Evolutionary conservation across 2,888 invertebrate genomes (phyloP).

Genomic region (Meloe dianella): DNA sequence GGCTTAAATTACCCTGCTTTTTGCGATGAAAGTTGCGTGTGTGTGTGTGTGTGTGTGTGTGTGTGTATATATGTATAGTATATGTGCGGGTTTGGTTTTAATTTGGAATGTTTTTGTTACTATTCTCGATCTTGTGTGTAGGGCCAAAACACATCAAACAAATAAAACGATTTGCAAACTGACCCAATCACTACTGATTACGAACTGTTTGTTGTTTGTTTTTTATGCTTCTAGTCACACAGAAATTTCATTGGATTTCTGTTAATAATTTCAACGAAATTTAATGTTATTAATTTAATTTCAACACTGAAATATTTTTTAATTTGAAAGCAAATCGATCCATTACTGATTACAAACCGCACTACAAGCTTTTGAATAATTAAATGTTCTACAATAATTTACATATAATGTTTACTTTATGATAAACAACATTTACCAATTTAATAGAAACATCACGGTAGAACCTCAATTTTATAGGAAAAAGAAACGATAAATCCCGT

Average conservation of each 20-base stretch:
- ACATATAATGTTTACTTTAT: no score
- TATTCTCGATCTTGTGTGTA: background rate
- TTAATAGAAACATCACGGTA: no score
- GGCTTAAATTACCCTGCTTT: conserved; percentile 45
- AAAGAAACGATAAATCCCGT: no score
- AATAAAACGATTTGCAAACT: background rate
- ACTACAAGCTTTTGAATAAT: background rate
- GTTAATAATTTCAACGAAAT: background rate
- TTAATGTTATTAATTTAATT: background rate
- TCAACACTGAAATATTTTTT: no score
- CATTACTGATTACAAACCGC: background rate
- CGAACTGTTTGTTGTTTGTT: background rate
- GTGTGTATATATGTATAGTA: conserved; percentile 21
- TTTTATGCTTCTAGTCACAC: background rate
- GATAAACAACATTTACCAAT: no score
- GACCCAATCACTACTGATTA: conserved; percentile 7
- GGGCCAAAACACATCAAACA: background rate
- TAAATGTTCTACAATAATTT: no score
- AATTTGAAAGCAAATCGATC: no score
- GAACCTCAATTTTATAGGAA: no score
- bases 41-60: conserved; percentile 19
- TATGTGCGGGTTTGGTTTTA: conserved; percentile 28
- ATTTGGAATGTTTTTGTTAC: conserved; percentile 35
- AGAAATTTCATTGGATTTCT: background rate
- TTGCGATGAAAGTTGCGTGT: conserved; percentile 37